Evolutionary conservation across 2,888 invertebrate genomes (phyloP), one percentile per base, ranked within the genome.

Genomic region (Harmothoe impar): DNA sequence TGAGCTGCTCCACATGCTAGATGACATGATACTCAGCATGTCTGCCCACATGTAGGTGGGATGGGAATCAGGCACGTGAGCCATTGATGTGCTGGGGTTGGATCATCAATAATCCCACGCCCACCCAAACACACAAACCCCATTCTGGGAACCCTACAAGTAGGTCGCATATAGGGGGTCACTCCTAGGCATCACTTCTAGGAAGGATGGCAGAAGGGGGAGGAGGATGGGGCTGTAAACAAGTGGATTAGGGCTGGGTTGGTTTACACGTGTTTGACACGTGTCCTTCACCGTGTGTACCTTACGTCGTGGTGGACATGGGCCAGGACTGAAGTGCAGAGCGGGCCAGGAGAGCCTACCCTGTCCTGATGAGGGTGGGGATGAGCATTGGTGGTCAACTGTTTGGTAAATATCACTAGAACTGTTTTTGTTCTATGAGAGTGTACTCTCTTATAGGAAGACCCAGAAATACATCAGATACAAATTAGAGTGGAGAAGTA

Each of bases 191-290:
- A 62, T 62, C 62, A 62, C 62, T 62, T 62, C 62, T 62, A 62
- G 62, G 62, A 20, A 5, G 62, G 62, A 62, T 62, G 1, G 15
- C n/a, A 62, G 20, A 62, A 15, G n/a, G 20, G 20, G 62, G 15
- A 3, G 62, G 20, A 5, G 62, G 15, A 3, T n/a, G 23, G 62
- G 62, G 62, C 20, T 62, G n/a, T 62, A 62, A 62, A 62, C 62
- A 62, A 3, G 62, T 62, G 62, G 62, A 62, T 62, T 62, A 62
- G 62, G 20, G 20, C n/a, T 62, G 62, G 62, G 23, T 62, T n/a
- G 20, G 62, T 62, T 62, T 62, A 62, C 62, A 62, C 62, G 25
- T 72, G 72, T 72, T 15, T 72, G 72, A 29, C 15, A 72, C 72
- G 72, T 72, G 31, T 72, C 29, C 29, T 72, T 25, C 72, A 29